Percentiles rank a stretch among this genome's conserved stretches.
Conservation (phyloP, 2,888 invertebrate species). For the Synanthedon tipuliformis region DNA sequence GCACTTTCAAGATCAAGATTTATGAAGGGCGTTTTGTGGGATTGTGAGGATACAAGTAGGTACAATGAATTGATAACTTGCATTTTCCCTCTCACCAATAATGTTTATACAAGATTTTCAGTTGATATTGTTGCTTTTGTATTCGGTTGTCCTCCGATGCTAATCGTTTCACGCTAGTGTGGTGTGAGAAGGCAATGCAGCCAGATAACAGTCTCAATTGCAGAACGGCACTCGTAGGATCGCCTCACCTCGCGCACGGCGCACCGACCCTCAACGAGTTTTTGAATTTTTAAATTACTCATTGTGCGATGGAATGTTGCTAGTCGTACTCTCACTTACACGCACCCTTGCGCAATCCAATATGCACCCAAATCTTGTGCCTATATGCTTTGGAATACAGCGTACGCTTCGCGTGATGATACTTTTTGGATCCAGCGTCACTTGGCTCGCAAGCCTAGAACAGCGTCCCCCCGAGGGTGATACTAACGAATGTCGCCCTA, state of each 20-base stretch:
- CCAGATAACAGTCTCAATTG: conserved; percentile 64
- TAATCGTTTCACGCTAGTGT: conserved; percentile 27
- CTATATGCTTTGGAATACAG: conserved; percentile 44
- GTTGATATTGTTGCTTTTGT: conserved; percentile 7
- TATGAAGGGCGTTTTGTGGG: no score
- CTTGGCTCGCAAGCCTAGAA: conserved; percentile 53
- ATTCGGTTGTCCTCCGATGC: conserved; percentile 36
- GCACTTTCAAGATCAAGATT: conserved; percentile 27
- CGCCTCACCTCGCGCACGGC: conserved; percentile 52
- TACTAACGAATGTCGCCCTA: conserved; percentile 63
- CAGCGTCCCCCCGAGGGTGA: conserved; percentile 49
- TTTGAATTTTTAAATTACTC: conserved; percentile 73
- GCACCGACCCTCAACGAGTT: conserved; percentile 62
- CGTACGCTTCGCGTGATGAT: conserved; percentile 1
- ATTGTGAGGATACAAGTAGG: no score
- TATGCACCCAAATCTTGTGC: conserved; percentile 41
- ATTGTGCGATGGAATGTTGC: conserved; percentile 68
- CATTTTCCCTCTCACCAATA: no score
- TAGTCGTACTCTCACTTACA: conserved; percentile 35
- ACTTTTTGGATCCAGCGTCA: conserved; percentile 4
- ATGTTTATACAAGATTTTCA: neutral
- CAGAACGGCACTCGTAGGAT: conserved; percentile 54
- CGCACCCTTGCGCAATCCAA: conserved; percentile 33
- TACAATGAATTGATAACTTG: no score
- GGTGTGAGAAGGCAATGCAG: conserved; percentile 28